Percentiles rank a stretch among this genome's conserved stretches.
phyloP scores from a whole-genome alignment of 2,113 vertebrate species.

The Leptodactylus fuscus region DNA sequence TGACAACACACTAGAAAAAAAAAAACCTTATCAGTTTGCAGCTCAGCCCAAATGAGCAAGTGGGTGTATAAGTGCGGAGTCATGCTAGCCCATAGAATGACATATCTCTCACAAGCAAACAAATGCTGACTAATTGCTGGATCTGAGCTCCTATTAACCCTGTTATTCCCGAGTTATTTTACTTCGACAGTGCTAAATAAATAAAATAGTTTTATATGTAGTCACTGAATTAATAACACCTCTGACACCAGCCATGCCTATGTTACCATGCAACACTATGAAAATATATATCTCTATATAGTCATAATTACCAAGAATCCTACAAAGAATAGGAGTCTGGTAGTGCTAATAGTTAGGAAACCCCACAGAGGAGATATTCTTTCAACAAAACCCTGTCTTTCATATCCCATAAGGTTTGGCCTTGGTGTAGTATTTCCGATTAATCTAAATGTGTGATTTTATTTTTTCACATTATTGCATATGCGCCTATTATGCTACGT shows the following conservation, averaged over 20 bases:
- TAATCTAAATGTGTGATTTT: not conserved
- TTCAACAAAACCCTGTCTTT: not conserved
- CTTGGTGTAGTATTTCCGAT: constrained; percentile 22
- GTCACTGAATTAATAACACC: too few species aligned
- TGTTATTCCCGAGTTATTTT: not conserved
- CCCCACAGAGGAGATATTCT: not conserved
- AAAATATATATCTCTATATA: not conserved
- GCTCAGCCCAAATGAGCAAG: not conserved
- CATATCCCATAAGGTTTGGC: not conserved
- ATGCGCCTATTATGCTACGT: constrained; percentile 18
- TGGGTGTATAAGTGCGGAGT: constrained; percentile 31
- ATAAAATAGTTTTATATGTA: too few species aligned
- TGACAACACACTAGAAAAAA: not conserved
- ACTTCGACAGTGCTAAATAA: not conserved
- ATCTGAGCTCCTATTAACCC: constrained; percentile 1
- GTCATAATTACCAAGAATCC: not conserved
- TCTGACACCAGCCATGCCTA: not conserved
- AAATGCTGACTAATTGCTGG: constrained; percentile 26
- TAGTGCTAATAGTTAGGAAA: not conserved
- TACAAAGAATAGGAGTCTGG: not conserved
- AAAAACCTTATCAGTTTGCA: not conserved
- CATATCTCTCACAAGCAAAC: constrained; percentile 11
- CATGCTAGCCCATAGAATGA: constrained; percentile 28
- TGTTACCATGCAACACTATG: not conserved
- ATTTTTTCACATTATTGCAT: not conserved